These are phyloP conservation scores for Centropus unirufus DNA, from an alignment of 2,113 vertebrate species.

Conservation along the genomic window DNA sequence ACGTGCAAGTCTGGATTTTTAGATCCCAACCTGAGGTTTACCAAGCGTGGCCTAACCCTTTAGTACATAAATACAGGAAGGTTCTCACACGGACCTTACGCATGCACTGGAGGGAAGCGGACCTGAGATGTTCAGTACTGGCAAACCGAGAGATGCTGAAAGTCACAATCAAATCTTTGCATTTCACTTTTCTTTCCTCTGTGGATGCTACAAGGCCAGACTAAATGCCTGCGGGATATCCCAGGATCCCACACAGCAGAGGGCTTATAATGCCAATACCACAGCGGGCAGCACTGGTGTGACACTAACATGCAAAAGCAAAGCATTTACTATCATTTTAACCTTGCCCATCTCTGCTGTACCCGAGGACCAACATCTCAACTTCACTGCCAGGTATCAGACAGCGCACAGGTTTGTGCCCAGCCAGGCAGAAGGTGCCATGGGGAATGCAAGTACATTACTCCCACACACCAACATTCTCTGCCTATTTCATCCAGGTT, in stretches of 20 bases:
- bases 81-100: neutral
- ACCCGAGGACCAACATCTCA: neutral
- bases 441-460: fast-evolving
- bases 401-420: neutral
- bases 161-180: neutral
- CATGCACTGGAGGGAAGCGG: neutral
- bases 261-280: neutral
- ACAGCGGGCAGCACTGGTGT: neutral
- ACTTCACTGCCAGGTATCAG: neutral
- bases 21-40: constrained; percentile 2
- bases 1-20: neutral
- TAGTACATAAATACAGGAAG: neutral
- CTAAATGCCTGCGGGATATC: neutral
- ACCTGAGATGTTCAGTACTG: neutral
- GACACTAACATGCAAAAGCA: neutral
- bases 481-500: neutral
- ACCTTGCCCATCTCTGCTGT: constrained; percentile 21
- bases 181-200: neutral
- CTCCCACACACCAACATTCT: neutral
- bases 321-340: neutral
- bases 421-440: neutral
- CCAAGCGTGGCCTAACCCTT: neutral
- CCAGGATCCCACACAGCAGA: neutral
- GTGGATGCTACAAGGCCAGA: fast-evolving
- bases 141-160: neutral